Conservation (phyloP, 2,113 vertebrate genomes). For the Colistium nudipinnis region DNA sequence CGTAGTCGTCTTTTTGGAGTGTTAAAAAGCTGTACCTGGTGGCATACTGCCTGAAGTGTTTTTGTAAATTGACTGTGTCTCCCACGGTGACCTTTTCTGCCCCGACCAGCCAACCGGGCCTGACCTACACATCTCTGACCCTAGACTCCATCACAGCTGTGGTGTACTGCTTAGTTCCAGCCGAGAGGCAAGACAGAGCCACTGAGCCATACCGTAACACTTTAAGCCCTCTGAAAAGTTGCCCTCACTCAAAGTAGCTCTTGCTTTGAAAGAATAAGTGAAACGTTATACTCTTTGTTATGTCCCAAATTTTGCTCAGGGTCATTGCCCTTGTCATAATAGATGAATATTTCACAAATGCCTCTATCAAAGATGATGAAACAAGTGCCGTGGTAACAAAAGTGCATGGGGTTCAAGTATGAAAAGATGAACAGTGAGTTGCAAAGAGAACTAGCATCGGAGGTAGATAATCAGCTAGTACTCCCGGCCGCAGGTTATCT, state of each 20-base stretch:
- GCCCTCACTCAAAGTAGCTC: neutral
- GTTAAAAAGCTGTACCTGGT: constrained; percentile 23
- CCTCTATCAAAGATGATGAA: constrained; percentile 1
- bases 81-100: neutral
- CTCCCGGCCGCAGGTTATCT: neutral
- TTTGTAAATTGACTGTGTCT: constrained; percentile 1
- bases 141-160: constrained; percentile 40
- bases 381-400: neutral
- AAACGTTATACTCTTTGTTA: neutral
- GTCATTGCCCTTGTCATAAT: constrained; percentile 1
- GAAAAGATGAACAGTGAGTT: constrained; percentile 7
- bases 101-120: neutral
- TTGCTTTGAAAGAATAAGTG: neutral
- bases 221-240: constrained; percentile 29
- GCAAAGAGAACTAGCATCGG: neutral
- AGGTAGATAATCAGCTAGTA: constrained; percentile 3
- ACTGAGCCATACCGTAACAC: constrained; percentile 27
- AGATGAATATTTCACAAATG: constrained; percentile 19
- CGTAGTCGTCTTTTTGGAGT: constrained; percentile 18
- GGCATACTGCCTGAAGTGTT: neutral
- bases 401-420: neutral
- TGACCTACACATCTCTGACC: constrained; percentile 38
- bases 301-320: constrained; percentile 7
- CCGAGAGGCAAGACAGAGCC: constrained; percentile 6
- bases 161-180: constrained; percentile 23